phyloP scores from a whole-genome alignment of 2,113 vertebrate genomes.

The Dendrocopos noguchii region DNA sequence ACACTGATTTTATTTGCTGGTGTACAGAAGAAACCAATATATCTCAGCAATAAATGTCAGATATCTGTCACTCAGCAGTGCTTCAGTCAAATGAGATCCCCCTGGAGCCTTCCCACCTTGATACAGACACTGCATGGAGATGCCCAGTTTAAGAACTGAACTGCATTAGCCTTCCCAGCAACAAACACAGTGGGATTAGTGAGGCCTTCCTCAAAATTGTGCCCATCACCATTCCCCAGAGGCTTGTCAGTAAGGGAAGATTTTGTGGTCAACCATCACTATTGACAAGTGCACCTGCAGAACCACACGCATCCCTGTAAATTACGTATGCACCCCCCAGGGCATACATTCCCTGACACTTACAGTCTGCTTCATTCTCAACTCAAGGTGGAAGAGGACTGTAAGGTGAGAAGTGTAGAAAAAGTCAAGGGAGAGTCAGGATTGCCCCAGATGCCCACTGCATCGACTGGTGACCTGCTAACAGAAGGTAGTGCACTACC shows the following conservation, averaged over 20 bases:
- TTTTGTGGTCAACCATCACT: neutral
- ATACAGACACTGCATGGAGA: neutral
- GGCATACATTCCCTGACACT: neutral
- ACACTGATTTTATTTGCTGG: neutral
- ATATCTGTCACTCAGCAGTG: neutral
- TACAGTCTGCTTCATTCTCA: neutral
- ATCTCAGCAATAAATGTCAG: neutral
- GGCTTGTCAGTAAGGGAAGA: neutral
- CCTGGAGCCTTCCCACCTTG: neutral
- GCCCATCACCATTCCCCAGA: neutral
- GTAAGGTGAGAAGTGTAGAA: neutral
- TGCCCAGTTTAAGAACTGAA: neutral
- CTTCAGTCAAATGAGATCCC: neutral
- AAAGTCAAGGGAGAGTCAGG: accelerated
- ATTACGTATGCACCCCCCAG: neutral
- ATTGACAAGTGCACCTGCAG: accelerated
- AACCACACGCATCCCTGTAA: neutral
- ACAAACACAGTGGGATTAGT: neutral
- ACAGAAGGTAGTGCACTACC: neutral
- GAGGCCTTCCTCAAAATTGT: neutral
- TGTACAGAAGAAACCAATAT: neutral
- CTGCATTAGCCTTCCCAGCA: neutral
- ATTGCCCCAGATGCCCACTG: accelerated
- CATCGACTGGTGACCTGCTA: neutral
- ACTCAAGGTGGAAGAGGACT: neutral